Evolutionary conservation across 2,888 invertebrate species (phyloP).

Genomic region (Andrena marginata): DNA sequence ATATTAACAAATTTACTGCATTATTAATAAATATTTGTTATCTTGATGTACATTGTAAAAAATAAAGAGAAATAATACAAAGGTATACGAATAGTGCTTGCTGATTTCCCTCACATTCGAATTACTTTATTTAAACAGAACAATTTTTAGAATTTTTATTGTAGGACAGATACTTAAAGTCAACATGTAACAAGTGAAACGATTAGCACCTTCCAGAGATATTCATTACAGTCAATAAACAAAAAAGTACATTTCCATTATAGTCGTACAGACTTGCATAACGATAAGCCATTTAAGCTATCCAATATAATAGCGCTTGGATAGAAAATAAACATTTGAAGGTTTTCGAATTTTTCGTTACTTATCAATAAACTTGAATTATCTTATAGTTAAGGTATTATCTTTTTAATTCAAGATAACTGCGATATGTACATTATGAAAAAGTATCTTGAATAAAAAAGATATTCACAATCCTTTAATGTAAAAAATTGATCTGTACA

Average conservation of each 20-base stretch:
- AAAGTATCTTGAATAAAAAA: constrained; percentile 72
- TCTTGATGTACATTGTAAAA: constrained; percentile 64
- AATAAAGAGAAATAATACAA: constrained; percentile 66
- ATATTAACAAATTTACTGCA: constrained; percentile 58
- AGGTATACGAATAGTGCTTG: constrained; percentile 50
- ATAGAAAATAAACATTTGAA: constrained; percentile 43
- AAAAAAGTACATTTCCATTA: constrained; percentile 22
- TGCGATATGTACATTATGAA: constrained; percentile 58
- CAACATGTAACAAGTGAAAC: constrained; percentile 58
- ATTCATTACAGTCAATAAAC: constrained; percentile 34
- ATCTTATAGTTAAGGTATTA: constrained; percentile 30
- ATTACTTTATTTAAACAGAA: constrained; percentile 62
- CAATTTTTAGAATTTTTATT: constrained; percentile 50
- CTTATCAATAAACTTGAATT: constrained; percentile 26
- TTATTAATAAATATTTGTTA: constrained; percentile 67
- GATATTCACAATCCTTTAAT: constrained; percentile 44
- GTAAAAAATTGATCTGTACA: constrained; percentile 52
- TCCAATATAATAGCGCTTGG: constrained; percentile 23
- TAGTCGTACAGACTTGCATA: constrained; percentile 19
- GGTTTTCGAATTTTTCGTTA: constrained; percentile 23
- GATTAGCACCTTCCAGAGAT: constrained; percentile 54
- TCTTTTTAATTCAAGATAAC: constrained; percentile 59
- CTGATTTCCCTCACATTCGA: constrained; percentile 31
- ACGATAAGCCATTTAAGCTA: constrained; percentile 21
- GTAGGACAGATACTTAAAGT: constrained; percentile 42